Evolutionary conservation across 1,140 invertebrate genomes (phyloP).

Genomic region (Phymorhynchus buccinoides): DNA sequence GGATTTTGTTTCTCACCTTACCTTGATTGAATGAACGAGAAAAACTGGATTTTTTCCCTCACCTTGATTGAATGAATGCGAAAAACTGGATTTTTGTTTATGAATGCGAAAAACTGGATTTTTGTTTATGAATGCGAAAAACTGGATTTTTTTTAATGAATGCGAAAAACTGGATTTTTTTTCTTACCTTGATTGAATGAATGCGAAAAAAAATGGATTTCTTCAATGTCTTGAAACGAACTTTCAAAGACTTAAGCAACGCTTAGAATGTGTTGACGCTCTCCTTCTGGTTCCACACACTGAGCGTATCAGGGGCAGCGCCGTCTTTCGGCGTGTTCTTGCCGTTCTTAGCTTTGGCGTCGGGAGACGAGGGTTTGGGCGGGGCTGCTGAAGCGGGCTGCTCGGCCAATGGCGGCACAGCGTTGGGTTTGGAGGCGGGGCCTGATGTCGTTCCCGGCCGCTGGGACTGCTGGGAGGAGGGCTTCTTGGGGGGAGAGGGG

Average conservation of each 20-base stretch:
- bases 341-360: constrained; percentile 50
- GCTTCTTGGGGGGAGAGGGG: constrained; percentile 37
- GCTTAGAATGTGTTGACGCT: constrained; percentile 47
- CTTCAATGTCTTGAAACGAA: too few species aligned
- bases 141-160: too few species aligned
- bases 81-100: too few species aligned
- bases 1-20: too few species aligned
- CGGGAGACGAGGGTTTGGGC: constrained; percentile 26
- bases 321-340: constrained; percentile 53
- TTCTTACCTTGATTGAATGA: too few species aligned
- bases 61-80: too few species aligned
- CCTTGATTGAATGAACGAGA: too few species aligned
- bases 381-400: constrained; percentile 12
- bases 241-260: not conserved
- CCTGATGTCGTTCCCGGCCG: constrained; percentile 33
- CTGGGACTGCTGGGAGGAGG: constrained; percentile 31
- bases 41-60: too few species aligned
- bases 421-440: not conserved
- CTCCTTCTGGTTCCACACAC: constrained; percentile 45
- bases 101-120: too few species aligned
- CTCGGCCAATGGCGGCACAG: constrained; percentile 35
- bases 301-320: constrained; percentile 8
- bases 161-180: too few species aligned
- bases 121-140: too few species aligned
- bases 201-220: too few species aligned